A percentile compares a stretch with the other conserved stretches of the same genome.
Evolutionary conservation across 1,140 invertebrate species (phyloP).

Genomic region (Eupeodes corollae): DNA sequence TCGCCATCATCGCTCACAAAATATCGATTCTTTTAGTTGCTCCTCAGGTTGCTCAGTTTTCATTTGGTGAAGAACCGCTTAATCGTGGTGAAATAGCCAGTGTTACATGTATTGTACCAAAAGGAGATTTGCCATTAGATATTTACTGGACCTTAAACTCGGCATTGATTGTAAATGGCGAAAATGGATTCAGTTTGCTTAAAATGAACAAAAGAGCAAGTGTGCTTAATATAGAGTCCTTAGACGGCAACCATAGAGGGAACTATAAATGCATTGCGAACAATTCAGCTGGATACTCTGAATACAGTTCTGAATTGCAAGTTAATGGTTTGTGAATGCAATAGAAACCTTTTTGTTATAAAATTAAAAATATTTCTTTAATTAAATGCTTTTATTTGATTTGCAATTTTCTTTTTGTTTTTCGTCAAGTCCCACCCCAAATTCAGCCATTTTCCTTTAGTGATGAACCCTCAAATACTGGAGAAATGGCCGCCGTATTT

Average conservation of each 20-base stretch:
- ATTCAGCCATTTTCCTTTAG: constrained; percentile 36
- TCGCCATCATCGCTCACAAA: no score
- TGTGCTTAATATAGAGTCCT: constrained; percentile 38
- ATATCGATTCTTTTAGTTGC: constrained; percentile 20
- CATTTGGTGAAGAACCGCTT: constrained; percentile 37
- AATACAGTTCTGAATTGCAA: constrained; percentile 46
- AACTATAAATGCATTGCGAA: constrained; percentile 64
- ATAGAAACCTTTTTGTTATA: constrained; percentile 49
- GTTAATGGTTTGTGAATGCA: constrained; percentile 3
- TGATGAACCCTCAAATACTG: constrained; percentile 41
- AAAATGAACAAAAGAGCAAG: constrained; percentile 7
- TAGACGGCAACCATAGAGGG: constrained; percentile 50
- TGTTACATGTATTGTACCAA: constrained; percentile 36
- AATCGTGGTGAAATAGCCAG: constrained; percentile 42
- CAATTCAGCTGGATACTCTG: constrained; percentile 55
- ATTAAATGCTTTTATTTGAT: constrained; percentile 1
- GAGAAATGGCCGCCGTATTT: constrained; percentile 41
- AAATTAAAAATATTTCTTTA: constrained; percentile 36
- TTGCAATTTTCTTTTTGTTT: constrained; percentile 18
- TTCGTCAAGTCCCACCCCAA: constrained; percentile 26
- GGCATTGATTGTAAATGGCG: constrained; percentile 29
- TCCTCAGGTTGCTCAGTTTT: constrained; percentile 36
- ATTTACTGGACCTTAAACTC: constrained; percentile 33
- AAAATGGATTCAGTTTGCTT: constrained; percentile 4
- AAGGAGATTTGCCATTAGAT: constrained; percentile 38